A percentile compares a stretch with the other conserved stretches of the same genome.
Conservation (phyloP, 2,797 vertebrate species). For the Rallus crepitans region DNA sequence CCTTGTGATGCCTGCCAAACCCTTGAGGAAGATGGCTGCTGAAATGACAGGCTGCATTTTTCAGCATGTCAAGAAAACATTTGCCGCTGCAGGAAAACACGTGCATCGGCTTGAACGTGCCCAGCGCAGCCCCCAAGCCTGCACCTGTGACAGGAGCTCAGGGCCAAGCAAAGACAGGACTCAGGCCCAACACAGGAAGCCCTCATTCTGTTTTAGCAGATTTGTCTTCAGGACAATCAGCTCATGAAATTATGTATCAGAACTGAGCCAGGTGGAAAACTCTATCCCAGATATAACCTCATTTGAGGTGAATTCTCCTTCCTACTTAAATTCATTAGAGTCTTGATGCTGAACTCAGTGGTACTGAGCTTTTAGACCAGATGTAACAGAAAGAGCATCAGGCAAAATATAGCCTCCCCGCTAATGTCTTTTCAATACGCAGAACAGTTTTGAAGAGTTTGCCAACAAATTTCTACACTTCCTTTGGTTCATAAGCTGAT, state of each 20-base stretch:
- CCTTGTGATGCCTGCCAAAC: not conserved
- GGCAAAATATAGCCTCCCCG: not conserved
- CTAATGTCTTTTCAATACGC: constrained; percentile 50
- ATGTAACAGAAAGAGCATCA: not conserved
- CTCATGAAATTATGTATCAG: not conserved
- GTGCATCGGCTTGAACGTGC: not conserved
- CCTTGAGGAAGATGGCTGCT: not conserved
- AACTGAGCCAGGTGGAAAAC: not conserved
- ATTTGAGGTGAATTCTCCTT: not conserved
- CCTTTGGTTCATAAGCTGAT: constrained; percentile 58
- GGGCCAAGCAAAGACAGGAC: not conserved
- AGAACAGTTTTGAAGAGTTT: constrained; percentile 56
- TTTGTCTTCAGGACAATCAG: not conserved
- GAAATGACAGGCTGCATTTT: not conserved
- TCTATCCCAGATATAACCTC: not conserved
- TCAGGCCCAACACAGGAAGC: not conserved
- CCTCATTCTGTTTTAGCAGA: not conserved
- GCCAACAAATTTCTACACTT: constrained; percentile 67
- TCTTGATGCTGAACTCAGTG: not conserved
- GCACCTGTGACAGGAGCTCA: not conserved
- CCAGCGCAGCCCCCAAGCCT: not conserved
- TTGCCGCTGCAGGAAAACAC: not conserved
- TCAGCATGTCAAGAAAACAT: not conserved
- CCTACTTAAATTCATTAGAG: not conserved
- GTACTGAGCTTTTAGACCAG: constrained; percentile 20